Percentiles rank a stretch among this genome's conserved stretches.
Conservation (phyloP, 2,888 invertebrate species). For the Crepidodera aurea region DNA sequence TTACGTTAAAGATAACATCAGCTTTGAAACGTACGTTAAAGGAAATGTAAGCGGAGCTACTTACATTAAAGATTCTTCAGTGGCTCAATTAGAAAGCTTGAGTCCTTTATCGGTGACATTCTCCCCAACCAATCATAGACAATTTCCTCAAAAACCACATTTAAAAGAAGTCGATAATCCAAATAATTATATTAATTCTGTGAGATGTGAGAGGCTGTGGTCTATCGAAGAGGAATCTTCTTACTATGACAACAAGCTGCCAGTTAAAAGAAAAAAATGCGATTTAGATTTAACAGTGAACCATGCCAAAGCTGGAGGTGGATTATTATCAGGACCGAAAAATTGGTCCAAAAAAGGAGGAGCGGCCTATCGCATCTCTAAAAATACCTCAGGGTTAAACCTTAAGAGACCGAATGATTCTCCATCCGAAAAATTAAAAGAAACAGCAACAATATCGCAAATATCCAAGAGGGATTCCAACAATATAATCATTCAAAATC, state of each 20-base stretch:
- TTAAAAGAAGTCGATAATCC: no score
- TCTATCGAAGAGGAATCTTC: slow-evolving; percentile 64
- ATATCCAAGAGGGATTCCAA: slow-evolving; percentile 39
- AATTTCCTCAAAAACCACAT: no score
- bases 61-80: slow-evolving; percentile 47
- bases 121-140: no score
- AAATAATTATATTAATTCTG: no score
- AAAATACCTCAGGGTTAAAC: slow-evolving; percentile 44
- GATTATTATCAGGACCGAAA: slow-evolving; percentile 26
- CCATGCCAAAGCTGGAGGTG: slow-evolving; percentile 44
- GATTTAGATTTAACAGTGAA: slow-evolving; percentile 36
- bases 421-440: slow-evolving; percentile 7
- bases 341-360: slow-evolving; percentile 46
- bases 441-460: slow-evolving; percentile 7
- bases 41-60: slow-evolving; percentile 54
- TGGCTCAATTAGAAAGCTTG: slow-evolving; percentile 35
- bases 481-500: slow-evolving; percentile 46
- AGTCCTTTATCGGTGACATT: slow-evolving; percentile 34
- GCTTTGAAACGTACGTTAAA: slow-evolving; percentile 64
- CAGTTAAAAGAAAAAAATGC: slow-evolving; percentile 41
- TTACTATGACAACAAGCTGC: slow-evolving; percentile 41
- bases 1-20: slow-evolving; percentile 62
- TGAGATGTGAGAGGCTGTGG: slow-evolving; percentile 54
- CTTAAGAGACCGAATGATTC: slow-evolving; percentile 31
- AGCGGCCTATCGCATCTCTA: slow-evolving; percentile 40